phyloP scores from a whole-genome alignment of 2,113 vertebrate species.

The Neogale vison region DNA sequence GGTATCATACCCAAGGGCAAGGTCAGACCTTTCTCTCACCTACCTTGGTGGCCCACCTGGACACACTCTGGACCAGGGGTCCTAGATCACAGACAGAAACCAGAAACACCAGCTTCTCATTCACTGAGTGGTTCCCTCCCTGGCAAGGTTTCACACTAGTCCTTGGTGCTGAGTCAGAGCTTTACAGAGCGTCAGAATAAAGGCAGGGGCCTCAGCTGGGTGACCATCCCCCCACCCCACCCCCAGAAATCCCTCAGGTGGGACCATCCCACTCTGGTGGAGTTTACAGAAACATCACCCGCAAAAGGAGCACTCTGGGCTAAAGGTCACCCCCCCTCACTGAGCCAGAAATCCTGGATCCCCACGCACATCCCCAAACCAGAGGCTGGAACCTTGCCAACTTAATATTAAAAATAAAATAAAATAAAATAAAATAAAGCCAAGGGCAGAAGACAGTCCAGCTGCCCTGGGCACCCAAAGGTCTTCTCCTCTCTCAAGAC shows the following conservation, averaged over 20 bases:
- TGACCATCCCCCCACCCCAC: background rate
- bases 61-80: background rate
- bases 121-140: background rate
- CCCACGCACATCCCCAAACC: background rate
- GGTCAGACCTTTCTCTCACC: background rate
- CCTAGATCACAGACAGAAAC: background rate
- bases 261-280: background rate
- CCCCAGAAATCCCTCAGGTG: background rate
- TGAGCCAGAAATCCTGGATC: background rate
- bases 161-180: conserved; percentile 67
- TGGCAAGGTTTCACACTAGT: background rate
- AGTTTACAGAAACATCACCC: background rate
- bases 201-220: background rate
- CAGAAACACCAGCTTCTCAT: background rate
- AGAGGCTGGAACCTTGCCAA: background rate
- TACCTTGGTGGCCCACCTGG: background rate
- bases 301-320: background rate
- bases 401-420: conserved; percentile 20
- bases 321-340: background rate
- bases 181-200: conserved; percentile 17
- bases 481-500: conserved; percentile 4
- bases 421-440: conserved; percentile 53
- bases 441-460: background rate
- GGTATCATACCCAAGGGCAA: background rate
- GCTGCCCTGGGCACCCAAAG: background rate